Evolutionary conservation across 2,113 vertebrate genomes (phyloP).

Genomic region (Heterotilapia buettikoferi): DNA sequence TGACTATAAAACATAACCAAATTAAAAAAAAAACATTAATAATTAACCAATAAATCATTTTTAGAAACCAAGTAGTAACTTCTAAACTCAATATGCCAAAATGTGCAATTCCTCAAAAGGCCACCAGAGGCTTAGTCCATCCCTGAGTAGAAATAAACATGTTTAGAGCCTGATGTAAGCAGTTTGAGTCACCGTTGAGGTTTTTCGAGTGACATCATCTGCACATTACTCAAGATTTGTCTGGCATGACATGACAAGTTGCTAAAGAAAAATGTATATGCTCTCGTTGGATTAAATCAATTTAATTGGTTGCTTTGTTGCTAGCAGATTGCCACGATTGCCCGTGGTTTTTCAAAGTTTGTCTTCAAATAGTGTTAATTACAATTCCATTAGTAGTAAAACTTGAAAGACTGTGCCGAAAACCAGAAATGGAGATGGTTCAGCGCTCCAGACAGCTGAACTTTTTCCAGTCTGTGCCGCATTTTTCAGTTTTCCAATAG

Average conservation of each 20-base stretch:
- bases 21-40: background rate
- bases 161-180: background rate
- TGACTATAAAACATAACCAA: background rate
- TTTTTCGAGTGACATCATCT: background rate
- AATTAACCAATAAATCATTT: background rate
- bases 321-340: too few relatives aligned
- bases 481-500: background rate
- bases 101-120: background rate
- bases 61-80: background rate
- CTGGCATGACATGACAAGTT: background rate
- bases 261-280: background rate
- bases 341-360: too few relatives aligned
- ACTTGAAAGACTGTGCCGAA: background rate
- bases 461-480: rapidly evolving
- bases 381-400: background rate
- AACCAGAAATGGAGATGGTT: background rate
- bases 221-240: background rate
- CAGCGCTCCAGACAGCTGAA: background rate
- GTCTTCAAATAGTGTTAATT: too few relatives aligned
- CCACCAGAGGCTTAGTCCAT: background rate
- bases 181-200: background rate
- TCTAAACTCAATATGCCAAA: background rate
- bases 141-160: background rate
- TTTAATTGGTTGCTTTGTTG: too few relatives aligned
- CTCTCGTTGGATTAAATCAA: too few relatives aligned